Evolutionary conservation across 2,113 vertebrate genomes (phyloP), one percentile per base, ranked within the genome.

Genomic region (Microcebus ravelobensis): DNA sequence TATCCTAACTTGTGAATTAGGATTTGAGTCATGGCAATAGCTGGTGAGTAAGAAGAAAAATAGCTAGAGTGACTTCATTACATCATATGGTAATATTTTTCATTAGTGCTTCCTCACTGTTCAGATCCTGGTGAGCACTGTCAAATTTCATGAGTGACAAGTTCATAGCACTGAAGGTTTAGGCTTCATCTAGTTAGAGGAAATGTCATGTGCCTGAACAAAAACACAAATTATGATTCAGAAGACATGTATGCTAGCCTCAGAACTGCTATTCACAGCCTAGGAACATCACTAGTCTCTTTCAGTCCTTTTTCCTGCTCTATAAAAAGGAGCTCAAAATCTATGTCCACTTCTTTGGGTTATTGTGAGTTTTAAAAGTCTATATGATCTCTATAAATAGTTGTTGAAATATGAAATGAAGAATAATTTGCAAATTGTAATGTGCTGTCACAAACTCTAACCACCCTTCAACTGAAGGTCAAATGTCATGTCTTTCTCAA

Each of bases 381-480:
- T 71, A 18, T 45, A 90, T 42, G 10, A 70, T 52, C 31, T 68
- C 77, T 93, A 4, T 74, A 90, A 97, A 91, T 74, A 88, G 81
- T 80, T 18, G 23, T 10, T 77, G 14, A 71, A 90, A 88, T 85
- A n/a, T 80, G 34, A 91, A 92, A 83, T 42, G 6, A 87, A 73
- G 96, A 90, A 12, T 61, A 36, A 20, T 94, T 87, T 80, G 5
- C 21, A 94, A 97, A 85, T 88, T 90, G 25, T 80, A 59, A 94
- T 57, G 14, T 71, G 27, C 42, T 13, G 0, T 85, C 67, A 68
- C 42, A 81, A 81, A 76, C 52, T 29, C 9, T 61, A 88, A 27
- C 31, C n/a, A 81, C 25, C 23, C 14, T 95, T 94, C 52, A 79
- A 29, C 18, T 61, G 86, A 92, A 92, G 13, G 21, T 77, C 55